Evolutionary conservation across 2,113 vertebrate genomes (phyloP), one percentile per base, ranked within the genome.

Genomic region (Cololabis saira): DNA sequence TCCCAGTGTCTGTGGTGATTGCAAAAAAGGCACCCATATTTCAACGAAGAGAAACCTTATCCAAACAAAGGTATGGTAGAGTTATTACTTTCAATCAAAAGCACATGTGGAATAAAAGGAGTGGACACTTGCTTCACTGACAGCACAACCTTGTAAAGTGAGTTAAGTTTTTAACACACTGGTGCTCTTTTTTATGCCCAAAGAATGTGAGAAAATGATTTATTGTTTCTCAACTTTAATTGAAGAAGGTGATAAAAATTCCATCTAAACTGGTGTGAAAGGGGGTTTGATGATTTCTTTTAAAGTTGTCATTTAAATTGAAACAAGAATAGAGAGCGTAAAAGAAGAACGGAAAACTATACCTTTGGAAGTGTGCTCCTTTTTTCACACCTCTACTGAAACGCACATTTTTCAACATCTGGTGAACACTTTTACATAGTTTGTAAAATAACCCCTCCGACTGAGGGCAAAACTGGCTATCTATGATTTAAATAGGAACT

Each of bases 81-180:
- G 84, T 89, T 87, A 84, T 91, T 91, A 90, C 69, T 33, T 77
- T 80, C 64, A 85, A 91, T 87, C 68, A 88, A 85, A 89, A 90
- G 83, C 90, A 92, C 63, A 82, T 89, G 85, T 83, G 62, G 53
- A 40, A 17, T 17, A 63, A 67, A 60, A 50, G 54, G 55, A 79
- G 71, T 81, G 82, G 81, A 78, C 83, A 83, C 69, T 70, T 43
- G 51, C 64, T 75, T 57, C 42, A 80, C 53, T 73, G 53, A 69
- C 78, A 71, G 67, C 55, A 81, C 59, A 67, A 76, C 40, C 69
- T 66, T 78, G 79, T 86, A 72, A 85, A 88, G 70, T 53, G 69
- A 45, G 19, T 78, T 59, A 60, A 56, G 74, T 61, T 74, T 65
- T 37, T 4, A 37, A 37, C 10, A 79, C 72, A 62, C 52, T 45